Base-by-base conservation (phyloP, 2,888 invertebrate genomes). In the Druceiella hillmani region DNA sequence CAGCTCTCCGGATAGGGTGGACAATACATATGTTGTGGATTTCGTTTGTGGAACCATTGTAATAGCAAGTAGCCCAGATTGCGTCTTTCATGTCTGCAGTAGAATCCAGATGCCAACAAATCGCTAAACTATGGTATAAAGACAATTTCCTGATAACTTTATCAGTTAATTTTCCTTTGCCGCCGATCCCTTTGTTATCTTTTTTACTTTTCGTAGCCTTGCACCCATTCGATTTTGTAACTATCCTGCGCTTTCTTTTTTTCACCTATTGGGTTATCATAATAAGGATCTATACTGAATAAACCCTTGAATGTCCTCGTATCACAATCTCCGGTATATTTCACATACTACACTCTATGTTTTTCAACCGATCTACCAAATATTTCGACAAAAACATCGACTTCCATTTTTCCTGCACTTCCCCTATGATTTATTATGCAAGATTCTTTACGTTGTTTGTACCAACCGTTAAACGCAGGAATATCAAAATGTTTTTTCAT, bases 241-340 rank as follows among this genome's bases (percentile, higher is more conserved):
- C 6, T 20, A 9, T 20, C 6, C 22, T 6, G 9, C 22, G 9
- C 6, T 29, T 10, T 28, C 34, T 34, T 39, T 33, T 41, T 41
- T 41, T 41, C 11, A 2, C 38, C 31, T 14, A 41, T 2, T 5
- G 40, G 20, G 13, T 43, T 29, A 41, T 17, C 20, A 29, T 33
- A 17, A 17, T 38, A 43, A 11, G 36, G 43, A 10, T 32, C 17
- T 3, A 29, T 26, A 28, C 38, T 34, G 5, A 33, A 10, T 11
- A 42, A n/a, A 9, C 17, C 20, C 17, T 38, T 38, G 15, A 38
- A 43, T 7, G 32, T 43, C 28, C 36, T 37, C n/a, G 34, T 17
- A 32, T 45, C 44, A 11, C 44, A 41, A 43, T 44, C 44, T 14
- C 41, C 35, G n/a, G 41, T 42, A 39, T 44, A 44, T 12, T 17